Evolutionary conservation across 2,797 vertebrate species (phyloP).

Genomic region (Diglossa cyanea): DNA sequence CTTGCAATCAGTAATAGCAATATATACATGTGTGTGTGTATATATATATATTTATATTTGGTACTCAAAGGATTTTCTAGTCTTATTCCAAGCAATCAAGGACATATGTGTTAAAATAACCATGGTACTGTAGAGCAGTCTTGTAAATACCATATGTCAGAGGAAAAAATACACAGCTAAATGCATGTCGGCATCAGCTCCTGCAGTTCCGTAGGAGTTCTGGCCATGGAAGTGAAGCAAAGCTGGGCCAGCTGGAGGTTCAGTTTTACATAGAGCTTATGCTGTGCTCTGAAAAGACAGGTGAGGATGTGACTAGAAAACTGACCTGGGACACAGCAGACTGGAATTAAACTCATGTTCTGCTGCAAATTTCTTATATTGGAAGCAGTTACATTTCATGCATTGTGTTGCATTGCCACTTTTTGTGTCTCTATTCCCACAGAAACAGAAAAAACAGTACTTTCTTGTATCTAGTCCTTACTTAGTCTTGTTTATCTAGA

Average conservation of each 20-base stretch:
- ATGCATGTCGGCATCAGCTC: constrained; percentile 24
- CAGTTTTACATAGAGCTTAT: background rate
- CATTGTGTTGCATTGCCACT: background rate
- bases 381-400: background rate
- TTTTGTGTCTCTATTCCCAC: background rate
- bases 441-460: background rate
- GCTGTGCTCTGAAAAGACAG: background rate
- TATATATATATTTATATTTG: background rate
- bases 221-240: constrained; percentile 9
- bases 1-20: constrained; percentile 7
- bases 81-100: constrained; percentile 19
- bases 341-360: background rate
- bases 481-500: background rate
- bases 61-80: constrained; percentile 20
- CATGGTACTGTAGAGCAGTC: constrained; percentile 27
- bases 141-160: constrained; percentile 61
- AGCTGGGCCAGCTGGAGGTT: background rate
- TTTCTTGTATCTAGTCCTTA: background rate
- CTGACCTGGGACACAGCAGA: background rate
- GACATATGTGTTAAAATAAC: constrained; percentile 63
- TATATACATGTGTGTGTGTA: background rate
- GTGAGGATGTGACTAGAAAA: background rate
- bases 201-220: constrained; percentile 40
- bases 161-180: constrained; percentile 45
- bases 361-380: background rate